Evolutionary conservation across 2,797 vertebrate genomes (phyloP).

Genomic region (Pseudochirops cupreus): DNA sequence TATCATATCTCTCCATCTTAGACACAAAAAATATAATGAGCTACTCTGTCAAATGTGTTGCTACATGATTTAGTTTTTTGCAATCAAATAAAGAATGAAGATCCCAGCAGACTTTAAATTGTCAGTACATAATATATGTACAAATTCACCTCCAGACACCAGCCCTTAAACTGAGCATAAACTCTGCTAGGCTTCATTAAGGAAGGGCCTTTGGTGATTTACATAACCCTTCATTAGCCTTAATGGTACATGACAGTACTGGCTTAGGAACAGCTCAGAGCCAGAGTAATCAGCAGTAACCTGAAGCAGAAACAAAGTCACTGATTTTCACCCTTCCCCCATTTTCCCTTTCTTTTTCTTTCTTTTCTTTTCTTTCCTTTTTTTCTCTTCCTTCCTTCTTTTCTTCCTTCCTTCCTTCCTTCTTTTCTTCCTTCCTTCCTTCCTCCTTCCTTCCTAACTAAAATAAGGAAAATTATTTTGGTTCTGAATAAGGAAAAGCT

Average conservation of each 20-base stretch:
- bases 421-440: too few relatives aligned
- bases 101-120: conserved; percentile 3
- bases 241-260: background rate
- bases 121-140: conserved; percentile 1
- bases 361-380: too few relatives aligned
- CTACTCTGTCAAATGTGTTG: background rate
- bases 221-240: background rate
- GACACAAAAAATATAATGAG: background rate
- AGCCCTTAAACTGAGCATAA: background rate
- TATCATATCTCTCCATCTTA: background rate
- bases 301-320: background rate
- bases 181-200: conserved; percentile 9
- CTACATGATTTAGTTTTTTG: background rate
- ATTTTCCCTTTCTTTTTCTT: too few relatives aligned
- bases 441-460: background rate
- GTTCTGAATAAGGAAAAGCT: background rate
- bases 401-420: too few relatives aligned
- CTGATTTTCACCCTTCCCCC: background rate
- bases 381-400: too few relatives aligned
- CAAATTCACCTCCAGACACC: conserved; percentile 11
- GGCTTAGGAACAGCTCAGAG: background rate
- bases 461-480: background rate
- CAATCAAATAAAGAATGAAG: background rate
- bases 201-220: background rate
- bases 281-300: background rate